Evolutionary conservation across 2,797 vertebrate species (phyloP), one percentile per base, ranked within the genome.

Genomic region (Psittacula echo): DNA sequence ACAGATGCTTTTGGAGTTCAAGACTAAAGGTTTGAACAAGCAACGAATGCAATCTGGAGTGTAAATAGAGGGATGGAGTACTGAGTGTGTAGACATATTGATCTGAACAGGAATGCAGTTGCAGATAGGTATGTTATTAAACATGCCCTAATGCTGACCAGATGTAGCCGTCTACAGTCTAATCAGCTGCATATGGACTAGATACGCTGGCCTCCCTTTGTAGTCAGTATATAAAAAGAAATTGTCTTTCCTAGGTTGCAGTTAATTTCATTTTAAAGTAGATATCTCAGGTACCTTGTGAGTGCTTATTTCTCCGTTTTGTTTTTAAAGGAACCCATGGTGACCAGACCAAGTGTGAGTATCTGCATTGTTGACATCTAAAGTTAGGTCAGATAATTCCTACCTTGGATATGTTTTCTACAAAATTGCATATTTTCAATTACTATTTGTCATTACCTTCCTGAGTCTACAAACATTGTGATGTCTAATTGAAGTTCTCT

Each of bases 111-210:
- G 84, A 95, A 94, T 83, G 81, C 61, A 51, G 75, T 80, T 94
- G 61, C 84, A 90, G 92, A 87, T 85, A 95, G 91, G 94, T 94
- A 56, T 80, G 65, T 94, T 94, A 95, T 96, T 94, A 94, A 95
- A 89, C 48, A 83, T 0, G 0, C 37, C 68, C 11, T 95, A 90
- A 95, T 93, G 87, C 74, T 87, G 68, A 87, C 81, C 95, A 97
- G 93, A 95, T 95, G 96, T 68, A 91, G 75, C 78, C 2, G 6
- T 87, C 94, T 80, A 41, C 5, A 4, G 24, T 61, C 61, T 93
- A 96, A 97, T 92, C 87, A 75, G 47, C 78, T 72, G 83, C 96
- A 96, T 72, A 68, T 87, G 95, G 78, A 74, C 81, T 67, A 41
- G 81, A 74, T 85, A 85, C 1, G 2, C 48, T 93, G 81, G 78